A percentile compares a stretch with the other conserved stretches of the same genome.
Evolutionary conservation across 2,797 vertebrate species (phyloP).

Genomic region (Eremophila alpestris): DNA sequence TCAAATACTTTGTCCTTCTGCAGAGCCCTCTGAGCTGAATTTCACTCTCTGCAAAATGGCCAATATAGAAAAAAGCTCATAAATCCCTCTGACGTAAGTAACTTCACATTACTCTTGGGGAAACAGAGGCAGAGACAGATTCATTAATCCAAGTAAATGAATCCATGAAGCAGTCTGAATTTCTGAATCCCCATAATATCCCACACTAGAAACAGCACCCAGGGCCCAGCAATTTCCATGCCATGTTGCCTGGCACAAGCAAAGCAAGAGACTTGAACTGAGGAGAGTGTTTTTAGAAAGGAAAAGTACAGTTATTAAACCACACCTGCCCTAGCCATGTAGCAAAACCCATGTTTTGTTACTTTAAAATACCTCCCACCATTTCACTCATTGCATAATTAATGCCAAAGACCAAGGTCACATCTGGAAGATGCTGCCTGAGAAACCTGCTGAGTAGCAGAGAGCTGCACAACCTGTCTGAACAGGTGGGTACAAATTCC

Average conservation of each 20-base stretch:
- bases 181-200: neutral
- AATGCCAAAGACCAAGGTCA: neutral
- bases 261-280: neutral
- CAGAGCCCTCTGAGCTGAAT: neutral
- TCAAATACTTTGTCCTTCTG: neutral
- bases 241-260: neutral
- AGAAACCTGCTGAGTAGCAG: conserved; percentile 1
- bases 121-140: conserved; percentile 52
- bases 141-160: conserved; percentile 38
- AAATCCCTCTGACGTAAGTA: conserved; percentile 21
- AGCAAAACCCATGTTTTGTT: neutral
- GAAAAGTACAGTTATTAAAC: neutral
- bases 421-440: neutral
- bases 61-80: conserved; percentile 36
- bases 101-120: conserved; percentile 40
- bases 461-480: neutral
- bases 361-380: neutral
- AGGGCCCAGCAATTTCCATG: neutral
- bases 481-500: neutral
- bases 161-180: neutral
- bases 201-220: neutral
- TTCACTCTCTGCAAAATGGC: neutral
- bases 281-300: neutral
- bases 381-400: neutral
- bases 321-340: neutral